Base-by-base conservation (phyloP, 1,140 invertebrate species). In the Drosophila sproati region DNA sequence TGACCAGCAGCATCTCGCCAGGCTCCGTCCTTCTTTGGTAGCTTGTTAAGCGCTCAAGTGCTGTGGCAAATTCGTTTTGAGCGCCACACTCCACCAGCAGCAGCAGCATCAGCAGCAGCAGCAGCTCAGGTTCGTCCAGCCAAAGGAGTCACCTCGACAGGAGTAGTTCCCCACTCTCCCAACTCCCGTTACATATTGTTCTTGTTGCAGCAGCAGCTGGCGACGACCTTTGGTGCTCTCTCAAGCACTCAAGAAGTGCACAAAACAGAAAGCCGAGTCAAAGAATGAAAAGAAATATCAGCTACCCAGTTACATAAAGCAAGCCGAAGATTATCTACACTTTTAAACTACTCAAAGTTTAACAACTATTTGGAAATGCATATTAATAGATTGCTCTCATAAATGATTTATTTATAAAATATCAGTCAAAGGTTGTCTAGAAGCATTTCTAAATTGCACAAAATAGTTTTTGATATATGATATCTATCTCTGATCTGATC, bases 31-130 rank as follows among this genome's bases (percentile, higher is more conserved):
- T 63, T 50, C 75, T 45, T 20, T 73, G 45, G 52, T 66, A 69
- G 78, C 76, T 75, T 88, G 86, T 88, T 88, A 81, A 88, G 85
- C 85, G 85, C 85, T 83, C 85, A 88, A 88, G 85, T 89, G 85
- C 85, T 88, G 85, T 88, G 85, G 85, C 85, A 88, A 88, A 88
- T 88, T 89, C 85, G 85, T 88, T 88, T 88, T 89, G 85, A 89
- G 78, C 85, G 72, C 79, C 76, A 82, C 79, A 82, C 83, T 87
- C 82, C 72, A 20, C 20, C 20, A 20, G 0, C 20, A 20, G 20
- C 20, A 20, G 20, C 20, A 12, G 12, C 72, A 20, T 0, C 20
- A 20, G 20, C 20, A 20, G 0, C 20, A 20, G 20, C 20, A 20
- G 20, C 78, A 68, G 34, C 34, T 34, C 34, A 48, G 73, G 59